A percentile compares a stretch with the other conserved stretches of the same genome.
Evolutionary conservation across 2,888 invertebrate genomes (phyloP).

Genomic region (Dysmachus trigonus): DNA sequence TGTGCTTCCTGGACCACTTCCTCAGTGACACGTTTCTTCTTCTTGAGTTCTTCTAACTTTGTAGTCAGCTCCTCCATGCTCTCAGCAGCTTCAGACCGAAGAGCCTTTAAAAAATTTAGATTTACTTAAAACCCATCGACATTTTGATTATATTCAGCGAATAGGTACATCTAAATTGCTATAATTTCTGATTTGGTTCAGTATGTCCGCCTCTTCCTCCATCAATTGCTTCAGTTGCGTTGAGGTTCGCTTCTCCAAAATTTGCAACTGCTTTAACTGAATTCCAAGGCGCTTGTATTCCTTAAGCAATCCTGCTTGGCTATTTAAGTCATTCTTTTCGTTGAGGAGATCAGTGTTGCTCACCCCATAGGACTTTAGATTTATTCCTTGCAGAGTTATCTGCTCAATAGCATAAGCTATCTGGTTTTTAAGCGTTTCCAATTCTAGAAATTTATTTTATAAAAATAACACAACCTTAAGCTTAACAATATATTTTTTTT

Average conservation of each 20-base stretch:
- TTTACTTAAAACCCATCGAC: neutral
- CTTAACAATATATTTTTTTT: too few species aligned
- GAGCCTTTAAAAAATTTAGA: conserved; percentile 27
- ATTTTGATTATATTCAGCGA: neutral
- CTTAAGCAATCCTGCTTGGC: conserved; percentile 51
- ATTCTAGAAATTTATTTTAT: conserved; percentile 43
- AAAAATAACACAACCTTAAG: neutral
- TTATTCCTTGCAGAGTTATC: conserved; percentile 52
- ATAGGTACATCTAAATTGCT: conserved; percentile 48
- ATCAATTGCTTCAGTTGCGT: conserved; percentile 49
- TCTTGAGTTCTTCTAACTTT: conserved; percentile 50
- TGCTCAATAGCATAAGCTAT: conserved; percentile 53
- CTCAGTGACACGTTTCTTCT: conserved; percentile 52
- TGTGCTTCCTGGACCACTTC: conserved; percentile 51
- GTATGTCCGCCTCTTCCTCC: conserved; percentile 47
- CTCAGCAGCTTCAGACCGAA: conserved; percentile 51
- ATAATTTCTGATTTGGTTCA: conserved; percentile 51
- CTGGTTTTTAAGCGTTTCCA: conserved; percentile 52
- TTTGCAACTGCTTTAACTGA: conserved; percentile 53
- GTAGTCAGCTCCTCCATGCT: conserved; percentile 50
- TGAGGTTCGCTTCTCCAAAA: conserved; percentile 51
- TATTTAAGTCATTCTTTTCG: conserved; percentile 50
- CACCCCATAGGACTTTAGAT: conserved; percentile 48
- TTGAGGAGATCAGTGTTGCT: conserved; percentile 44
- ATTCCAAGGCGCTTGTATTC: conserved; percentile 52